Conservation (phyloP, 2,888 invertebrate species). For the Theretra japonica region DNA sequence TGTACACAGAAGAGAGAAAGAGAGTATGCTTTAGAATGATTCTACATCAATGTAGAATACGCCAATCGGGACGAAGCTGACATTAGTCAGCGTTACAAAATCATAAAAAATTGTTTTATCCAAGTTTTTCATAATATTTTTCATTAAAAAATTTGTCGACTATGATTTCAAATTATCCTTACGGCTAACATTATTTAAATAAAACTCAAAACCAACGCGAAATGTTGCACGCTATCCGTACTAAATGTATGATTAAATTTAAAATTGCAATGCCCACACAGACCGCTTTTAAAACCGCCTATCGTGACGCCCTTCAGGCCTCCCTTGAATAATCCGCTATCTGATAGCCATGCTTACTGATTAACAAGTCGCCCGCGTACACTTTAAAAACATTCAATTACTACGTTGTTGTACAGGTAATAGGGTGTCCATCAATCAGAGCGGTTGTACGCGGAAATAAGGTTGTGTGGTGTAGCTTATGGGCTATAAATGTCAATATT, state of each 20-base stretch:
- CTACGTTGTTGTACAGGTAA: background rate
- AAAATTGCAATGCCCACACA: conserved; percentile 66
- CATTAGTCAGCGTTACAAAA: no score
- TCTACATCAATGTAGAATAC: no score
- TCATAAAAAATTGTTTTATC: no score
- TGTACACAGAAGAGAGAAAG: no score
- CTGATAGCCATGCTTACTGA: conserved; percentile 21
- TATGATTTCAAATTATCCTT: no score
- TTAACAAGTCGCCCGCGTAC: conserved; percentile 23
- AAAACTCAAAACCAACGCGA: background rate
- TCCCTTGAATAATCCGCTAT: conserved; percentile 52
- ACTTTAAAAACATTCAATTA: conserved; percentile 17
- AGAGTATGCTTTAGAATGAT: no score
- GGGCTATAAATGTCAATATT: no score
- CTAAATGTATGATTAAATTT: conserved; percentile 66
- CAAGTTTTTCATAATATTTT: no score
- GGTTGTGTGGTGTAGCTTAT: background rate
- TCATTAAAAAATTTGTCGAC: no score
- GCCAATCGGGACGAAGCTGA: no score
- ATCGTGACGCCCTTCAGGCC: conserved; percentile 56
- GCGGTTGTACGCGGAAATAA: background rate
- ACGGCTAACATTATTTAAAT: background rate
- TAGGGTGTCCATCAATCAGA: conserved; percentile 2
- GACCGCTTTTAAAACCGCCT: conserved; percentile 52
- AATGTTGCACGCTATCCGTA: conserved; percentile 40